Evolutionary conservation across 2,113 vertebrate species (phyloP).

Genomic region (Redunca redunca): DNA sequence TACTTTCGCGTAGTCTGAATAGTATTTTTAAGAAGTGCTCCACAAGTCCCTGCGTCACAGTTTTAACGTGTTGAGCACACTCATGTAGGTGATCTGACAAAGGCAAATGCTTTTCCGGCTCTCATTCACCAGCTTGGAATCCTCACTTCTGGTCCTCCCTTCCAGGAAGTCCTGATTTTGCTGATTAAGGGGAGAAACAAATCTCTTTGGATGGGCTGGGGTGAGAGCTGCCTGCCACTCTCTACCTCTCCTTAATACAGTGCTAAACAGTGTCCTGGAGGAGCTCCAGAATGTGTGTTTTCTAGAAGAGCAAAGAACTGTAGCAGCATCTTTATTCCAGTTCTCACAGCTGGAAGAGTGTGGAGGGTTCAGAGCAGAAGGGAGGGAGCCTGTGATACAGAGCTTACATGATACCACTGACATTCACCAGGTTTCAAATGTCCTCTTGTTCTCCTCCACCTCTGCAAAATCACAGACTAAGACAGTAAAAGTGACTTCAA

Average conservation of each 20-base stretch:
- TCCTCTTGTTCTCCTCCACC: neutral
- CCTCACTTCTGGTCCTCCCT: neutral
- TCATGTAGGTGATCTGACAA: neutral
- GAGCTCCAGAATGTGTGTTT: neutral
- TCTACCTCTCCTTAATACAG: neutral
- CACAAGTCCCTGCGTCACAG: neutral
- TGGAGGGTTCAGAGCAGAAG: neutral
- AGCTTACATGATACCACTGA: neutral
- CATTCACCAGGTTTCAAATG: neutral
- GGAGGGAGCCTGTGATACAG: neutral
- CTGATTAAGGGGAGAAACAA: neutral
- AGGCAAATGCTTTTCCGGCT: neutral
- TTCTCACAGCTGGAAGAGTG: neutral
- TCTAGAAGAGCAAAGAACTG: neutral
- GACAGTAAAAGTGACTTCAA: neutral
- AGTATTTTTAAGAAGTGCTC: neutral
- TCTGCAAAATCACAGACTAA: neutral
- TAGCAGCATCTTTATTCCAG: neutral
- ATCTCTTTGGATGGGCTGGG: neutral
- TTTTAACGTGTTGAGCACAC: neutral
- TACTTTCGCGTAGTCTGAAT: neutral
- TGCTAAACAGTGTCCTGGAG: neutral
- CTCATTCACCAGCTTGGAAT: neutral
- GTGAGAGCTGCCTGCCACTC: neutral
- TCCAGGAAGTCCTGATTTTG: constrained; percentile 8